These are phyloP conservation scores for Melipona bicolor DNA, from an alignment of 2,888 invertebrate species.

Conservation along the genomic window DNA sequence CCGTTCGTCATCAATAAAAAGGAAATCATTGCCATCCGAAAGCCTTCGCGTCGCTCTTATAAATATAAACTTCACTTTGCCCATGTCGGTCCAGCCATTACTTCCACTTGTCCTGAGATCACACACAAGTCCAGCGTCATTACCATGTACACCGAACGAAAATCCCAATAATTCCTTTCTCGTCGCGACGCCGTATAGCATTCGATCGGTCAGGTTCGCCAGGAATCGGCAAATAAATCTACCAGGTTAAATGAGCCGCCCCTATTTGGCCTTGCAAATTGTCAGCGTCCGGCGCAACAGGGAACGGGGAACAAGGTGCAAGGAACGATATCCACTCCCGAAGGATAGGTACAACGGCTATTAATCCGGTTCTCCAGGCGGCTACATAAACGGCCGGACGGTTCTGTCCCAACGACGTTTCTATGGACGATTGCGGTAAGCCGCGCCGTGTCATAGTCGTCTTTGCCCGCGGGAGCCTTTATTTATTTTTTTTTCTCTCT, in stretches of 20 bases:
- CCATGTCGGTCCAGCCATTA: neutral
- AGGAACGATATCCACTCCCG: constrained; percentile 59
- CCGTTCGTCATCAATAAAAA: neutral
- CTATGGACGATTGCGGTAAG: constrained; percentile 69
- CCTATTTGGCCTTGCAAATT: constrained; percentile 66
- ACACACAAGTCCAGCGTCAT: neutral
- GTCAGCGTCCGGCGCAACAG: constrained; percentile 49
- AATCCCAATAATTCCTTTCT: neutral
- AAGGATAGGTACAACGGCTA: constrained; percentile 60
- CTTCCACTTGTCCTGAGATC: neutral
- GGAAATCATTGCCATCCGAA: neutral
- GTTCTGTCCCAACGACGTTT: constrained; percentile 68
- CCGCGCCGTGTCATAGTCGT: constrained; percentile 44
- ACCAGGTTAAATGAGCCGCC: constrained; percentile 55
- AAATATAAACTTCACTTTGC: no score
- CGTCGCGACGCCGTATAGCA: neutral
- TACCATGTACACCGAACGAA: neutral
- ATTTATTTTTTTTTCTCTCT: constrained; percentile 57
- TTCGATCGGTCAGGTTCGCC: constrained; percentile 40
- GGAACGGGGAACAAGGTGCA: constrained; percentile 61
- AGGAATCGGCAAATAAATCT: constrained; percentile 58
- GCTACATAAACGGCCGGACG: constrained; percentile 58
- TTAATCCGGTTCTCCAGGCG: constrained; percentile 64
- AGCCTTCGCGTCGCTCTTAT: no score
- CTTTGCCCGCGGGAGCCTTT: constrained; percentile 63